Evolutionary conservation across 2,113 vertebrate genomes (phyloP).

Genomic region (Sinocyclocheilus rhinocerous): DNA sequence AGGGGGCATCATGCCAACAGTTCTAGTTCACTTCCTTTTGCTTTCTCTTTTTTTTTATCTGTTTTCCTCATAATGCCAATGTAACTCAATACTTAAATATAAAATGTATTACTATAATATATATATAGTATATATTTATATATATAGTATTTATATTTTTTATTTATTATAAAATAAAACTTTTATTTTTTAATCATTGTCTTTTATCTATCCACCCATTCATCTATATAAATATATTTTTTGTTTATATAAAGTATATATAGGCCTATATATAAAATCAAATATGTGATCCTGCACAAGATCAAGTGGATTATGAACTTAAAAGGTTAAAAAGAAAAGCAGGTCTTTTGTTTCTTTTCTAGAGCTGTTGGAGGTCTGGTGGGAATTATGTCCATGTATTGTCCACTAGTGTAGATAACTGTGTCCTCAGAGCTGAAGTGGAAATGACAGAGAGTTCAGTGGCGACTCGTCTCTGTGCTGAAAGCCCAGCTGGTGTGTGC

Average conservation of each 20-base stretch:
- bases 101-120: not conserved
- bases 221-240: not conserved
- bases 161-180: too few species aligned
- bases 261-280: too few species aligned
- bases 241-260: not conserved
- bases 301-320: conserved; percentile 6
- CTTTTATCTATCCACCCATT: too few species aligned
- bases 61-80: not conserved
- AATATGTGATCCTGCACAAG: not conserved
- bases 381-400: conserved; percentile 47
- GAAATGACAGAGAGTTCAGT: conserved; percentile 54
- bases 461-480: conserved; percentile 53
- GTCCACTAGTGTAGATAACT: conserved; percentile 38
- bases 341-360: conserved; percentile 13
- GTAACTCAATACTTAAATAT: not conserved
- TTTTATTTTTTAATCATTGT: too few species aligned
- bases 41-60: conserved; percentile 5
- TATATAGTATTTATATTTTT: too few species aligned
- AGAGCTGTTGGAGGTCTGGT: conserved; percentile 2
- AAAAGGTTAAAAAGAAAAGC: not conserved
- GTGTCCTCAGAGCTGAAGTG: conserved; percentile 51
- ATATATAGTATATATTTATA: too few species aligned
- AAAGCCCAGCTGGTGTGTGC: conserved; percentile 60
- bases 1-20: conserved; percentile 14
- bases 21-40: conserved; percentile 5